Evolutionary conservation across 2,888 invertebrate species (phyloP).

Genomic region (Pemphredon lugubris): DNA sequence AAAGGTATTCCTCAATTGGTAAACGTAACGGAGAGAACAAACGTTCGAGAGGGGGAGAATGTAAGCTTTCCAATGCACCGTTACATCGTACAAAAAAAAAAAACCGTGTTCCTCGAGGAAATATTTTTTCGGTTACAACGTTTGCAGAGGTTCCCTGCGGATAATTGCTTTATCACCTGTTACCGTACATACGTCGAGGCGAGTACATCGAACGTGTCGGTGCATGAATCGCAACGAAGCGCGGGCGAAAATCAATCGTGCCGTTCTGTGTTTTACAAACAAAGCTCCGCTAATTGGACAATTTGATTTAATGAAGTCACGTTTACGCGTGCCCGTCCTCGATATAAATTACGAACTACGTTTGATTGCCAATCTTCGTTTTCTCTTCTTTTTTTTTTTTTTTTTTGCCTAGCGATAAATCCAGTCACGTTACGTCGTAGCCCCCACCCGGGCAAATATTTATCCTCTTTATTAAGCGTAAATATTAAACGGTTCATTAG

Average conservation of each 20-base stretch:
- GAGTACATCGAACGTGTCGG: not conserved
- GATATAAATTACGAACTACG: slow-evolving; percentile 38
- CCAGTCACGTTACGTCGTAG: not conserved
- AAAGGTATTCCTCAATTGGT: too few relatives aligned
- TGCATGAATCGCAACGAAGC: slow-evolving; percentile 21
- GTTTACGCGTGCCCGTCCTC: slow-evolving; percentile 24
- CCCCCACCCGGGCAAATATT: slow-evolving; percentile 11
- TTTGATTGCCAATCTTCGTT: slow-evolving; percentile 49
- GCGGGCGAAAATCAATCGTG: slow-evolving; percentile 39
- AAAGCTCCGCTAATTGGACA: slow-evolving; percentile 55
- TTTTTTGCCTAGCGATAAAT: slow-evolving; percentile 13
- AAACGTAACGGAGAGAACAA: not conserved
- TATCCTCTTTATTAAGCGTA: not conserved
- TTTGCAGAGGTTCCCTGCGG: too few relatives aligned
- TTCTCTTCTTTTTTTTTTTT: too few relatives aligned
- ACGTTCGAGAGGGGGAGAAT: not conserved
- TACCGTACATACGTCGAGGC: slow-evolving; percentile 17
- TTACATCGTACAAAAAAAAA: not conserved
- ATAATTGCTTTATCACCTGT: slow-evolving; percentile 32
- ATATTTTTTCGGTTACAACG: too few relatives aligned
- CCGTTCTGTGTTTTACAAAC: slow-evolving; percentile 42
- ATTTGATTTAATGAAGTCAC: slow-evolving; percentile 59
- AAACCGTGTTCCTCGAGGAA: too few relatives aligned
- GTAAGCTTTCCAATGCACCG: not conserved
- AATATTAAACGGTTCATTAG: slow-evolving; percentile 16